Evolutionary conservation across 2,113 vertebrate species (phyloP).

Genomic region (Oplegnathus fasciatus): DNA sequence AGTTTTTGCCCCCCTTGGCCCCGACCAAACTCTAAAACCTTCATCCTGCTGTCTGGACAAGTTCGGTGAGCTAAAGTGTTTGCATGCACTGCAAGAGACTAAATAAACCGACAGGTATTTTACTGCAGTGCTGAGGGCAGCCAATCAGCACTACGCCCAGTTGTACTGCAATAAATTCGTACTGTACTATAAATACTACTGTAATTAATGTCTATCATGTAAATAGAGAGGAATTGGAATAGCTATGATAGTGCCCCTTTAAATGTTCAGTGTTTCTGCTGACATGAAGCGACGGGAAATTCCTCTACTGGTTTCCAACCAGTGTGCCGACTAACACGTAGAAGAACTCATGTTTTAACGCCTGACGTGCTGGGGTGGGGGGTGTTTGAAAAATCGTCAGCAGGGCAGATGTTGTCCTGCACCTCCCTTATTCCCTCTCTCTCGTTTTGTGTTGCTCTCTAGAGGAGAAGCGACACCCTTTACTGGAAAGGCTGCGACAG

Average conservation of each 20-base stretch:
- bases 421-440: not conserved
- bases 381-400: slow-evolving; percentile 6
- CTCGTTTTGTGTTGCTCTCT: slow-evolving; percentile 6
- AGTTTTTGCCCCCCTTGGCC: not conserved
- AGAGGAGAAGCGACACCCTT: slow-evolving; percentile 45
- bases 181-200: not conserved
- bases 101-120: not conserved
- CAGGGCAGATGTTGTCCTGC: slow-evolving; percentile 12
- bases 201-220: not conserved
- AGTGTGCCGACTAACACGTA: not conserved
- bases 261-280: slow-evolving; percentile 1
- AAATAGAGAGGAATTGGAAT: not conserved
- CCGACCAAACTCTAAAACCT: slow-evolving; percentile 7
- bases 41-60: not conserved
- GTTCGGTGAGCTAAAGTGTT: not conserved
- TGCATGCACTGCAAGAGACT: not conserved
- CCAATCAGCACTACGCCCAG: not conserved
- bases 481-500: slow-evolving; percentile 50
- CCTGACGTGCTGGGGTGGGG: slow-evolving; percentile 12
- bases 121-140: not conserved
- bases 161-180: not conserved
- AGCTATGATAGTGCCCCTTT: not conserved
- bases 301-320: slow-evolving; percentile 7
- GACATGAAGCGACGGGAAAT: slow-evolving; percentile 13
- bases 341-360: slow-evolving; percentile 22